Evolutionary conservation across 2,888 invertebrate genomes (phyloP).

Genomic region (Micropterix aruncella): DNA sequence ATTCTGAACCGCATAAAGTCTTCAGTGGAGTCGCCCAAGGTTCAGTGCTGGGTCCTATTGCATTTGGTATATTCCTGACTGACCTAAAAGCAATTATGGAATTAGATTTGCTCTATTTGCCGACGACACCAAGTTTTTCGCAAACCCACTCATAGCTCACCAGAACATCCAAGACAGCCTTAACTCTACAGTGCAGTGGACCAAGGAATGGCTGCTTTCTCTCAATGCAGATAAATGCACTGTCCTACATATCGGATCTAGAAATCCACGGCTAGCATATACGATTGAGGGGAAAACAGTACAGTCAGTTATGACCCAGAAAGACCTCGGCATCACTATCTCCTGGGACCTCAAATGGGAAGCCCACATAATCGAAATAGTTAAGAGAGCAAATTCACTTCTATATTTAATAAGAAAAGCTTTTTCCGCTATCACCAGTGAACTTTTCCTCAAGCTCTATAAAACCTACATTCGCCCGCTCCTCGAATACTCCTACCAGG

Average conservation of each 20-base stretch:
- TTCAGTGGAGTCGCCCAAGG: constrained; percentile 1
- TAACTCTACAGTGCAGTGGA: constrained; percentile 3
- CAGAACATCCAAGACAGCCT: constrained; percentile 4
- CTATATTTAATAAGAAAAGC: too few relatives aligned
- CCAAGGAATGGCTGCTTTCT: constrained; percentile 4
- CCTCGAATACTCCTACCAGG: constrained; percentile 4
- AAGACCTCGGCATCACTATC: constrained; percentile 4
- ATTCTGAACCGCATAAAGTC: neutral
- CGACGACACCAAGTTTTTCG: constrained; percentile 6
- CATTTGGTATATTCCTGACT: neutral
- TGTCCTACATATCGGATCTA: constrained; percentile 4
- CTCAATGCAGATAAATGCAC: constrained; percentile 3
- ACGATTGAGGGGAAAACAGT: neutral
- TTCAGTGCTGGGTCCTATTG: neutral
- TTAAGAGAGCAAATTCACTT: constrained; percentile 5
- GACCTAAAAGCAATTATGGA: neutral
- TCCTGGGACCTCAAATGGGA: constrained; percentile 4
- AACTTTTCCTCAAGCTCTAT: constrained; percentile 4
- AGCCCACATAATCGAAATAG: constrained; percentile 1
- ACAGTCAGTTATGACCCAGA: constrained; percentile 2
- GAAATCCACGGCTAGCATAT: constrained; percentile 2
- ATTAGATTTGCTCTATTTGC: neutral
- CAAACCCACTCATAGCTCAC: constrained; percentile 2
- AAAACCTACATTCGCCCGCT: constrained; percentile 5
- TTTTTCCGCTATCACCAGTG: neutral